A percentile compares a stretch with the other conserved stretches of the same genome.
Conservation (phyloP, 2,888 invertebrate species). For the Drosophila quasianomalipes region DNA sequence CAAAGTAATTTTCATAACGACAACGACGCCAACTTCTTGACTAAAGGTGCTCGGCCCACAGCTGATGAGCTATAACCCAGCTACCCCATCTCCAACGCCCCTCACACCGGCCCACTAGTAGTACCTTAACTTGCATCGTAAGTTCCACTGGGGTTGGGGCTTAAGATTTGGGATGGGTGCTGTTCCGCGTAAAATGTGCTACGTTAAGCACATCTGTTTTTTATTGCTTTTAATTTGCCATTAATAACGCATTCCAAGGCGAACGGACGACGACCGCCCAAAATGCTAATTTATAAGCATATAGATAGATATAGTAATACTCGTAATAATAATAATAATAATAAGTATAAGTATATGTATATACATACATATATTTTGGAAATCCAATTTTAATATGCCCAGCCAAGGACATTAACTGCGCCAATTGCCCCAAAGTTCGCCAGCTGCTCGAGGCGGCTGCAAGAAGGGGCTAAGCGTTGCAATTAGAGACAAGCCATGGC, state of each 20-base stretch:
- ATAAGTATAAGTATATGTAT: constrained; percentile 23
- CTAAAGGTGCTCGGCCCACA: constrained; percentile 63
- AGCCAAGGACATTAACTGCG: constrained; percentile 51
- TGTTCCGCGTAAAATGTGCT: constrained; percentile 75
- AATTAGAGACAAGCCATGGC: constrained; percentile 52
- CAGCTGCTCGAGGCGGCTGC: constrained; percentile 15
- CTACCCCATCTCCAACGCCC: background rate
- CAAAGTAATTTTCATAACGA: constrained; percentile 83
- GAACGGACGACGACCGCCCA: constrained; percentile 56
- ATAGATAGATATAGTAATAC: constrained; percentile 62
- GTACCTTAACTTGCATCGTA: constrained; percentile 28
- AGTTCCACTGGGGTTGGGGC: background rate
- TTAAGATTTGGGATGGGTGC: background rate
- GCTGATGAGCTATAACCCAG: constrained; percentile 66
- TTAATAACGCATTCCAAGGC: constrained; percentile 83
- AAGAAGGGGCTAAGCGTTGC: constrained; percentile 16
- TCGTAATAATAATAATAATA: constrained; percentile 51
- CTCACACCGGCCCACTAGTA: constrained; percentile 8
- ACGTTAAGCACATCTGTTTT: constrained; percentile 84
- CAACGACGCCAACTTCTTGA: constrained; percentile 72
- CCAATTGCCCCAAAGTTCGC: constrained; percentile 31
- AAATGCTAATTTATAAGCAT: constrained; percentile 77
- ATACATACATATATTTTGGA: constrained; percentile 23
- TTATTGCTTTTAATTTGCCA: constrained; percentile 85
- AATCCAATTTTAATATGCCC: constrained; percentile 71